Percentiles rank a stretch among this genome's conserved stretches.
Conservation (phyloP, 1,140 invertebrate species). For the Vanessa tameamea region DNA sequence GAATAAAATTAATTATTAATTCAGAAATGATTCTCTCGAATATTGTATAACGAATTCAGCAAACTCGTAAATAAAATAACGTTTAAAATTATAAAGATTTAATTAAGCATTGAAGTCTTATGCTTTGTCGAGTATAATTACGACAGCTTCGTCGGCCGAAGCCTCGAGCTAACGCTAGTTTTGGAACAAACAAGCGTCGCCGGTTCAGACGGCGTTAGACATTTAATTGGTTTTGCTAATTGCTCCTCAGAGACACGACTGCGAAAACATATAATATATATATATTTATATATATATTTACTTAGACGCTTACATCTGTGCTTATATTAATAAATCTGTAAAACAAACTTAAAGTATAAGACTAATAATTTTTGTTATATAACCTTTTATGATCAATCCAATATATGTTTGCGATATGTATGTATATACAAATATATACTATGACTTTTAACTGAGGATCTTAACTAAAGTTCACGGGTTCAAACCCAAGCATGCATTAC, state of each 20-base stretch:
- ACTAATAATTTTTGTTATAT: too few species aligned
- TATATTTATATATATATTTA: too few species aligned
- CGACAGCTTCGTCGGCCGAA: neutral
- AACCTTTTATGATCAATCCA: too few species aligned
- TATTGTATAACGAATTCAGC: neutral
- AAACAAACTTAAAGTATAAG: too few species aligned
- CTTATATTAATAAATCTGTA: neutral
- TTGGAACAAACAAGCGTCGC: constrained; percentile 15
- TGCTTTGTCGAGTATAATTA: constrained; percentile 25
- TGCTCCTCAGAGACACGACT: constrained; percentile 34
- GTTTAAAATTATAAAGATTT: constrained; percentile 24
- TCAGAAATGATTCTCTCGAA: too few species aligned
- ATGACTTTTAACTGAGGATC: too few species aligned
- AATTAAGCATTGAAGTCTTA: constrained; percentile 24
- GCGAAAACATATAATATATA: constrained; percentile 27
- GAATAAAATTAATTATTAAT: too few species aligned
- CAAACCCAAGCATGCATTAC: too few species aligned
- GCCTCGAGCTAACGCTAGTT: constrained; percentile 20
- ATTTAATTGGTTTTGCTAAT: constrained; percentile 57
- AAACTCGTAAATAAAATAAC: constrained; percentile 3
- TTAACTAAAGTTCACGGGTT: too few species aligned
- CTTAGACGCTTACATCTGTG: neutral
- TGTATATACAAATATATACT: too few species aligned
- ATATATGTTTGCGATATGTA: too few species aligned
- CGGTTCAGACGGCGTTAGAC: constrained; percentile 30